phyloP scores from a whole-genome alignment of 2,797 vertebrate genomes.

The Lycodopsis pacificus region DNA sequence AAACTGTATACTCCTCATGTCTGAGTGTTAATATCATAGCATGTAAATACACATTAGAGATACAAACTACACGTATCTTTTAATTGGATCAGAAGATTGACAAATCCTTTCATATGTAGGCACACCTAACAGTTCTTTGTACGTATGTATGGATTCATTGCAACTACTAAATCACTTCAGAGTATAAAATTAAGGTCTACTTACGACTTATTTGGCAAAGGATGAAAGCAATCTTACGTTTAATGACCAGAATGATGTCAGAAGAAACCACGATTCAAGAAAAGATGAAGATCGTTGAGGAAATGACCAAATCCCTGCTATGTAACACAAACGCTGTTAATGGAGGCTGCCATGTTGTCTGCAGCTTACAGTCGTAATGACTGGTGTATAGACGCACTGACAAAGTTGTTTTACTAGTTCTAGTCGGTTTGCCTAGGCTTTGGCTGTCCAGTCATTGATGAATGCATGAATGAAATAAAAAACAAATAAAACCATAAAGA shows the following conservation, averaged over 20 bases:
- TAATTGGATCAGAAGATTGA: not conserved
- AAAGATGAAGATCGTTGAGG: not conserved
- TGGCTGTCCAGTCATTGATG: not conserved
- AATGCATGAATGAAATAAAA: not conserved
- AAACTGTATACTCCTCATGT: not conserved
- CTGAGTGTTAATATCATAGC: not conserved
- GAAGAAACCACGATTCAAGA: not conserved
- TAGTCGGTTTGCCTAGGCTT: not conserved
- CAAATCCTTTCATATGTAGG: not conserved
- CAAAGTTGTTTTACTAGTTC: not conserved
- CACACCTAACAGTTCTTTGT: not conserved
- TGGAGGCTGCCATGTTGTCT: slow-evolving; percentile 75
- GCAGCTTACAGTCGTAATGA: slow-evolving; percentile 65
- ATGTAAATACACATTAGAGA: not conserved
- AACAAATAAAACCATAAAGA: not conserved
- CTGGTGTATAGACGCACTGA: slow-evolving; percentile 42
- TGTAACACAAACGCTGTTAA: slow-evolving; percentile 24
- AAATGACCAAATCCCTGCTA: slow-evolving; percentile 11
- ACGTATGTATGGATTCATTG: not conserved
- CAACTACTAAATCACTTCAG: not conserved
- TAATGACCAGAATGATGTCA: not conserved
- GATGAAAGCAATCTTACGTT: not conserved
- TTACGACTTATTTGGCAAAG: slow-evolving; percentile 37
- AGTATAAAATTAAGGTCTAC: slow-evolving; percentile 12
- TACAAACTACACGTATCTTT: not conserved